These are phyloP conservation scores for Coracias cyanogaster DNA, from an alignment of 2,797 vertebrate genomes.

Conservation along the genomic window DNA sequence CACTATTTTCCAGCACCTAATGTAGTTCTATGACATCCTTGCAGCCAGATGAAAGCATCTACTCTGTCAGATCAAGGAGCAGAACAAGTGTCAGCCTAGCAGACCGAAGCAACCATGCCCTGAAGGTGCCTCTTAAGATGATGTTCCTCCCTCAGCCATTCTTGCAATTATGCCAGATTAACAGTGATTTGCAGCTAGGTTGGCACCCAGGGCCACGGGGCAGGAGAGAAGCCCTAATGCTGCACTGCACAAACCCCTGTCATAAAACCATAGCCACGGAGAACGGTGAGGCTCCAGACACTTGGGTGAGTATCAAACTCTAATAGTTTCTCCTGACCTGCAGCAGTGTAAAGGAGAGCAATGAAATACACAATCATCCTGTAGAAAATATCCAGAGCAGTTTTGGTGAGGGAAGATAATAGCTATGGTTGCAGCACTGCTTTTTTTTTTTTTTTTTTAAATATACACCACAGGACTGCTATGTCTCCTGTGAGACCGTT, in stretches of 20 bases:
- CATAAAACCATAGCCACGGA: not conserved
- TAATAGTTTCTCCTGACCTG: not conserved
- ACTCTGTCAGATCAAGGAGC: not conserved
- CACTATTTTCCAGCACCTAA: not conserved
- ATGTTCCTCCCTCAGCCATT: not conserved
- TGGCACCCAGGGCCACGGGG: not conserved
- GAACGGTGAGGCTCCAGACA: not conserved
- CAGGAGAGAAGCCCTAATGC: not conserved
- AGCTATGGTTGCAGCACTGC: not conserved
- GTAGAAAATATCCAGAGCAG: not conserved
- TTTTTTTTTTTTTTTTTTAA: not conserved
- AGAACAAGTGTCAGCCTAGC: fast-evolving
- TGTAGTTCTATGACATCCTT: not conserved
- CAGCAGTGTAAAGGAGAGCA: not conserved
- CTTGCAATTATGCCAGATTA: not conserved
- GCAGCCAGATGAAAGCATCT: not conserved
- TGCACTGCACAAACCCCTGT: not conserved
- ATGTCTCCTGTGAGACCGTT: not conserved
- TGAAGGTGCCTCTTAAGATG: not conserved
- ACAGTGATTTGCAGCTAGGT: not conserved
- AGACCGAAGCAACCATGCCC: not conserved
- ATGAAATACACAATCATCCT: fast-evolving
- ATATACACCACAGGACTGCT: not conserved
- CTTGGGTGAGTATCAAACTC: not conserved
- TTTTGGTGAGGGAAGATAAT: not conserved